Percentiles rank a stretch among this genome's conserved stretches.
phyloP scores from a whole-genome alignment of 2,113 vertebrate species.

The Cranoglanis bouderius region DNA sequence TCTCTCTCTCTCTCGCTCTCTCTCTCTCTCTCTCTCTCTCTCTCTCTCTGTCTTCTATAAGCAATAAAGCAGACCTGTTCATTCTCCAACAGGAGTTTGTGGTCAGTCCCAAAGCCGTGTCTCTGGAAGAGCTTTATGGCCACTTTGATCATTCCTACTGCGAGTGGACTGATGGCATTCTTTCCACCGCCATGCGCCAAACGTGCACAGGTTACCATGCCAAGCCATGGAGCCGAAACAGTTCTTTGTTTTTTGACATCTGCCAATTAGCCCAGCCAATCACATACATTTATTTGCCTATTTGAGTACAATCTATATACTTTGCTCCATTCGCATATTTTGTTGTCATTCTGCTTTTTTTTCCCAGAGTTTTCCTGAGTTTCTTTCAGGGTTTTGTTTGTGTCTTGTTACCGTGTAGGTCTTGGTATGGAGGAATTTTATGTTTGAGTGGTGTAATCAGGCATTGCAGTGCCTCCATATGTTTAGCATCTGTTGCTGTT shows the following conservation, averaged over 20 bases:
- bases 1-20: not conserved
- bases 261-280: conserved; percentile 5
- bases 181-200: conserved; percentile 36
- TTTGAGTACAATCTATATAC: not conserved
- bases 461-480: conserved; percentile 40
- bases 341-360: not conserved
- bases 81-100: conserved; percentile 39
- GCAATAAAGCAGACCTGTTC: conserved; percentile 6
- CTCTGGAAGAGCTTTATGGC: conserved; percentile 44
- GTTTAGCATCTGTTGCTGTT: conserved; percentile 45
- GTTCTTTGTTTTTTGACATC: not conserved
- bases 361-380: not conserved
- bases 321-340: not conserved
- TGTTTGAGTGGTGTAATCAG: conserved; percentile 47
- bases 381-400: conserved; percentile 11
- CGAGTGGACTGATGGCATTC: conserved; percentile 24
- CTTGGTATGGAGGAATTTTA: conserved; percentile 34
- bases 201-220: conserved; percentile 34
- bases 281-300: not conserved
- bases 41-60: not conserved
- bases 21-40: too few relatives aligned
- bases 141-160: conserved; percentile 35
- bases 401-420: conserved; percentile 26
- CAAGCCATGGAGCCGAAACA: not conserved
- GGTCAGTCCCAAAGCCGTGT: conserved; percentile 40